These are phyloP conservation scores for Acleris literana DNA, from an alignment of 2,888 invertebrate species.

Conservation along the genomic window DNA sequence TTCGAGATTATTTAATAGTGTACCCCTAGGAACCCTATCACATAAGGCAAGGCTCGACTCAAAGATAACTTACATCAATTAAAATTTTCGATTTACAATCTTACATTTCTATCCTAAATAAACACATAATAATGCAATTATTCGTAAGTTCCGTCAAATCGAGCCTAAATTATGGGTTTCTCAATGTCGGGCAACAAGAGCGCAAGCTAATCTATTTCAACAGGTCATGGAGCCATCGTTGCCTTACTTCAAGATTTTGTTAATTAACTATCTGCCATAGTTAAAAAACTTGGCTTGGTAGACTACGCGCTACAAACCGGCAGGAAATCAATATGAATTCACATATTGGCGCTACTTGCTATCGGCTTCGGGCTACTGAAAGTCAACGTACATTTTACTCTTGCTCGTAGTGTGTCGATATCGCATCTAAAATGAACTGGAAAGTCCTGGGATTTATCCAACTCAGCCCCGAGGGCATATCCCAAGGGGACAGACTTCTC, in stretches of 20 bases:
- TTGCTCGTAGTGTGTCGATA: constrained; percentile 67
- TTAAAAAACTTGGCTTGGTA: background rate
- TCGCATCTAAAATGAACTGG: constrained; percentile 86
- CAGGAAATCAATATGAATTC: too few relatives aligned
- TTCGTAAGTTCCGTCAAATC: constrained; percentile 58
- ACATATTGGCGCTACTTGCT: background rate
- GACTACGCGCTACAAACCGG: too few relatives aligned
- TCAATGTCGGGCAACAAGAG: constrained; percentile 64
- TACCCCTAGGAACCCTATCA: constrained; percentile 7
- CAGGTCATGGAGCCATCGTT: constrained; percentile 48
- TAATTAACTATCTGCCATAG: background rate
- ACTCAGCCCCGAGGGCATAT: constrained; percentile 71
- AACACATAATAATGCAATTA: background rate
- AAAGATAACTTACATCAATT: constrained; percentile 50
- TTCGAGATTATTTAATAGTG: too few relatives aligned
- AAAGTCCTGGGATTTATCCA: constrained; percentile 86
- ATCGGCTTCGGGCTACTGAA: background rate
- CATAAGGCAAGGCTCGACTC: constrained; percentile 50
- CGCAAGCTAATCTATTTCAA: constrained; percentile 33
- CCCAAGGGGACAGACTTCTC: constrained; percentile 65
- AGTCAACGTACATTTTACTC: constrained; percentile 45
- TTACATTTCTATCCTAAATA: too few relatives aligned
- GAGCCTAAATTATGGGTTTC: constrained; percentile 25
- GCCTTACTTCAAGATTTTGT: constrained; percentile 44
- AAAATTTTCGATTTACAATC: too few relatives aligned